Base-by-base conservation (phyloP, 2,113 vertebrate species). In the Tychaedon coryphoeus region DNA sequence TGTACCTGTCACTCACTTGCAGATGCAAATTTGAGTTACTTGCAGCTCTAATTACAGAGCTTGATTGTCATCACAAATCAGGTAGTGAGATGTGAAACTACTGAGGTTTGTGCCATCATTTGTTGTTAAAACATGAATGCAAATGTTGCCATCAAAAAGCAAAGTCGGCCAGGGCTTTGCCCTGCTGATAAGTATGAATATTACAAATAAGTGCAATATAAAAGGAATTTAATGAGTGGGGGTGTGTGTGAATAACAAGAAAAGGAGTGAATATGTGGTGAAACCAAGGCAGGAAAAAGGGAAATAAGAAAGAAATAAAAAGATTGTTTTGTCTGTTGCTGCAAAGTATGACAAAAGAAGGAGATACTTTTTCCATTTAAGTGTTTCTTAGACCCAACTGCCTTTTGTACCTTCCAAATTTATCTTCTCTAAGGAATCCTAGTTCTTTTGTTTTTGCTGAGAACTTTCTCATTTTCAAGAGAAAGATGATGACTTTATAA, bases 21-120 rank as follows among this genome's bases (percentile, higher is more conserved):
- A 64, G 70, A 79, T 96, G 95, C 92, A 95, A 91, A 92, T 95
- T 86, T 71, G 69, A 95, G 83, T 91, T 92, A 67, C 86, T 91
- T 86, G 79, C 86, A 89, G 91, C 88, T 93, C 91, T 96, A 96
- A 95, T 95, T 96, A 94, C 84, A 73, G 71, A 66, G 18, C 75
- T 93, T 92, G 93, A 91, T 96, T 95, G 94, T 95, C 84, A 91
- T 95, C 93, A 54, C 87, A 90, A 88, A 91, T 92, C 91, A 86
- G 94, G 92, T 93, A 92, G 83, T 43, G 71, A 92, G 94, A 96
- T 88, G 73, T 66, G 91, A 93, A 93, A 88, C 1, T 25, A 42
- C 79, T 58, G 72, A 93, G 65, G 53, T 58, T 85, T 95, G 40
- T 93, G 88, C 88, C 51, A 22, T 77, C 69, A 3, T 93, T 86